Percentiles rank a stretch among this genome's conserved stretches.
phyloP scores from a whole-genome alignment of 1,140 invertebrate species.

The Dreissena rostriformis region DNA sequence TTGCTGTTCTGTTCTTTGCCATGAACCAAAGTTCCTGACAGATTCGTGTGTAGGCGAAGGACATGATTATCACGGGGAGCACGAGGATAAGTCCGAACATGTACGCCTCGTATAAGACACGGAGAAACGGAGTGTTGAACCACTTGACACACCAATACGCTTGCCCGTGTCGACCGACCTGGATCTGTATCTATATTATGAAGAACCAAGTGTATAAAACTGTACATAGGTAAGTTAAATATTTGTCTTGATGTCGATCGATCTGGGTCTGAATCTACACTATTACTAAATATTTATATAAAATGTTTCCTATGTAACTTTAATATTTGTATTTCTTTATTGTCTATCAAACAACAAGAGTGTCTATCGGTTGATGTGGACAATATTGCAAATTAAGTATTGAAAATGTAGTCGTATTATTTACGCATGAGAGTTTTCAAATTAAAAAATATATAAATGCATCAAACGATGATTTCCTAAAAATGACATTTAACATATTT shows the following conservation, averaged over 20 bases:
- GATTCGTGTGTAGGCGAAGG: conserved; percentile 86
- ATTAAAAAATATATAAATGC: too few relatives aligned
- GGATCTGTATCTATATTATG: conserved; percentile 82
- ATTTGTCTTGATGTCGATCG: not conserved
- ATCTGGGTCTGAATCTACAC: not conserved
- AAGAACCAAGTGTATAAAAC: not conserved
- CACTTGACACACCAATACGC: conserved; percentile 86
- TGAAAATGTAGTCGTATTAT: too few relatives aligned
- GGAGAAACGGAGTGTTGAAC: conserved; percentile 81
- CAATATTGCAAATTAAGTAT: too few relatives aligned
- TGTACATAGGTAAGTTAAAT: not conserved
- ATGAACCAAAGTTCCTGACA: conserved; percentile 86
- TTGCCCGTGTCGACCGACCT: conserved; percentile 82
- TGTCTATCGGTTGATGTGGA: not conserved
- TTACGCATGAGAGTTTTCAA: too few relatives aligned
- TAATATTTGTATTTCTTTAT: not conserved
- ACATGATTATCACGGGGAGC: conserved; percentile 86
- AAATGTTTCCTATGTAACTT: not conserved
- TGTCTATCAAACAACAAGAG: not conserved
- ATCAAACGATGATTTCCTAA: too few relatives aligned
- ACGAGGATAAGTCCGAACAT: conserved; percentile 86
- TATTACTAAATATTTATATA: not conserved
- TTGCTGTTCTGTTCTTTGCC: conserved; percentile 61
- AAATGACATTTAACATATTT: too few relatives aligned
- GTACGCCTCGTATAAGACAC: conserved; percentile 86